A percentile compares a stretch with the other conserved stretches of the same genome.
phyloP scores from a whole-genome alignment of 1,140 invertebrate species.

The Arion vulgaris region DNA sequence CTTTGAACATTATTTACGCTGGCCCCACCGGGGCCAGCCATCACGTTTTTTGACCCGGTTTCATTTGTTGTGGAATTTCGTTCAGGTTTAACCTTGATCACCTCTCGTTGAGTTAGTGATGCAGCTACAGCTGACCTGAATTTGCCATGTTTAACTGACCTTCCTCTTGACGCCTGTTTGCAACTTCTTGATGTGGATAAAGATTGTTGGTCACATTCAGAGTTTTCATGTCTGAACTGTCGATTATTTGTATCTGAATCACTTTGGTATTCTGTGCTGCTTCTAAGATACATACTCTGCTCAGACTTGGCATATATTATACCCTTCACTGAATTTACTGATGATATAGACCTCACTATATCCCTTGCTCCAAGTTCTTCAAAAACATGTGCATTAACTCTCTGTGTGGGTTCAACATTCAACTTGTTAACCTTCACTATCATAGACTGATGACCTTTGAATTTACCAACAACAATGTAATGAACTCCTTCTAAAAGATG shows the following conservation, averaged over 20 bases:
- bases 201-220: background rate
- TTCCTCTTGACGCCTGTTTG: background rate
- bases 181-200: background rate
- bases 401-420: conserved; percentile 42
- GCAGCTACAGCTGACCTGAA: background rate
- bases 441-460: conserved; percentile 62
- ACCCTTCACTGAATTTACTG: background rate
- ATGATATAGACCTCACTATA: background rate
- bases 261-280: background rate
- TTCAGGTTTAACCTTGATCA: background rate
- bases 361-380: background rate
- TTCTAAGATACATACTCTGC: background rate
- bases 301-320: background rate
- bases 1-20: background rate
- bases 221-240: background rate
- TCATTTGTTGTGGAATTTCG: background rate
- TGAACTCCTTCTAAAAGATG: conserved; percentile 47
- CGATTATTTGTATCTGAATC: background rate
- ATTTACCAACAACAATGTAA: conserved; percentile 62
- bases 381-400: conserved; percentile 48
- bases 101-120: background rate
- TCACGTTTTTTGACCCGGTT: conserved; percentile 1
- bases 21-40: conserved; percentile 4
- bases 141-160: background rate
- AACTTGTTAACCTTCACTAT: conserved; percentile 52